phyloP scores from a whole-genome alignment of 2,113 vertebrate species.

The Mus musculus region GRCm39 chr13:106230001-106230500 shows the following conservation, averaged over 20 bases:
- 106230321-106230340: neutral
- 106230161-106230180: neutral
- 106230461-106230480: neutral
- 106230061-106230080: slow-evolving; percentile 18
- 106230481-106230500: neutral
- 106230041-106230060: neutral
- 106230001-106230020: neutral
- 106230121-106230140: neutral
- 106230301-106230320: neutral
- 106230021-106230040: neutral
- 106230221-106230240: too few species aligned
- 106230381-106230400: neutral
- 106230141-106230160: neutral
- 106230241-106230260: slow-evolving; percentile 2
- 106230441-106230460: neutral
- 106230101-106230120: neutral
- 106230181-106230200: neutral
- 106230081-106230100: neutral
- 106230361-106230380: neutral
- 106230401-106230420: neutral
- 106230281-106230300: neutral
- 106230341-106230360: neutral
- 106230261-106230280: slow-evolving; percentile 7
- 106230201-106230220: too few species aligned
- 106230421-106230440: neutral